phyloP scores from a whole-genome alignment of 2,797 vertebrate species.

The Acipenser transmontanus region DNA sequence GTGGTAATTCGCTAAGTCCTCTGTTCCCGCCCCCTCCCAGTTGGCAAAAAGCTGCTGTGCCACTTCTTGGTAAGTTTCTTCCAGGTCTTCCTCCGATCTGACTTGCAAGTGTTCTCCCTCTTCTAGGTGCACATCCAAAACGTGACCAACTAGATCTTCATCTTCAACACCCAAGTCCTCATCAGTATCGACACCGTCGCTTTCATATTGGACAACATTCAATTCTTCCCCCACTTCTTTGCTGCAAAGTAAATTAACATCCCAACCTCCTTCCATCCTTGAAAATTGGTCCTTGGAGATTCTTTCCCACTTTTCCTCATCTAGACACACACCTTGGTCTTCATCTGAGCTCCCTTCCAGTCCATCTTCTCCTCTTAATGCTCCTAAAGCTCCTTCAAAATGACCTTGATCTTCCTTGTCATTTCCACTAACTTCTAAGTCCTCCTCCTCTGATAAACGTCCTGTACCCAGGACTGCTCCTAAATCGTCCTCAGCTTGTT shows the following conservation, averaged over 20 bases:
- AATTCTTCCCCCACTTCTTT: neutral
- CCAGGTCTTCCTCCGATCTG: too few relatives aligned
- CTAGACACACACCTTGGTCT: neutral
- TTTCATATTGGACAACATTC: neutral
- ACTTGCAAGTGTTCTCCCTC: too few relatives aligned
- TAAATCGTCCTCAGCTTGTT: neutral
- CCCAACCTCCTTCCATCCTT: neutral
- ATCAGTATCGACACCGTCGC: neutral
- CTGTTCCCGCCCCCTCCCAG: too few relatives aligned
- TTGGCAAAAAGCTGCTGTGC: too few relatives aligned
- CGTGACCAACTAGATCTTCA: too few relatives aligned
- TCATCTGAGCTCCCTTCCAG: neutral
- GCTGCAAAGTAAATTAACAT: neutral
- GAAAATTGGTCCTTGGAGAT: neutral
- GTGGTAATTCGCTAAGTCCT: too few relatives aligned
- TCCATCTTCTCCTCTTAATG: neutral
- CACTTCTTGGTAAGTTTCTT: too few relatives aligned
- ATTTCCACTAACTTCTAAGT: too few relatives aligned
- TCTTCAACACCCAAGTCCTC: neutral
- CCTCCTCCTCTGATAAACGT: too few relatives aligned
- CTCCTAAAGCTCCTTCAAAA: neutral
- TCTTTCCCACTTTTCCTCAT: neutral
- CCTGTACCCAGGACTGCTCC: neutral
- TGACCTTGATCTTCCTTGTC: too few relatives aligned
- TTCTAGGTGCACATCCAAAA: too few relatives aligned